phyloP scores from a whole-genome alignment of 2,797 vertebrate genomes.

The Sylvia borin region DNA sequence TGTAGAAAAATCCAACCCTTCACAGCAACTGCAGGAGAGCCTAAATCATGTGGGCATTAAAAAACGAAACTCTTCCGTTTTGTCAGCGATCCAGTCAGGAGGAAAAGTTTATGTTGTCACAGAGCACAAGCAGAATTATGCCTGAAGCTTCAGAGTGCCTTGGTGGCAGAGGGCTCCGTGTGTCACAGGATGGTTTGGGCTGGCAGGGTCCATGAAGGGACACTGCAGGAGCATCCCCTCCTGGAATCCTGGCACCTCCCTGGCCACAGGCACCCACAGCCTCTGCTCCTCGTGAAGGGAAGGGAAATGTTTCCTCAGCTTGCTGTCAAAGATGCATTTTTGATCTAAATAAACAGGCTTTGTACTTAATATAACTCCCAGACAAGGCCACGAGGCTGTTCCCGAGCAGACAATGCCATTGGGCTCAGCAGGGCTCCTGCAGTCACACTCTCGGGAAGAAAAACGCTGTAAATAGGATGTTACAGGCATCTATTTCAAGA shows the following conservation, averaged over 20 bases:
- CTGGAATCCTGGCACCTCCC: neutral
- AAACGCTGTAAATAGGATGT: fast-evolving
- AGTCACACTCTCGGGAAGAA: neutral
- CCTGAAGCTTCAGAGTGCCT: fast-evolving
- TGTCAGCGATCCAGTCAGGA: neutral
- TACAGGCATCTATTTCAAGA: neutral
- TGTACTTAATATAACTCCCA: neutral
- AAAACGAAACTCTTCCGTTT: neutral
- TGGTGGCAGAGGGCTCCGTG: neutral
- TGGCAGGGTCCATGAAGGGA: fast-evolving
- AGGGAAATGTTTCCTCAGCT: fast-evolving
- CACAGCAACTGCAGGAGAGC: fast-evolving
- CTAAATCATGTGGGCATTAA: fast-evolving
- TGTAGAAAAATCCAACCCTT: fast-evolving
- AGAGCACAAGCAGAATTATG: fast-evolving
- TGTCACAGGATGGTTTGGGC: fast-evolving
- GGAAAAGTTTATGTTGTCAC: neutral
- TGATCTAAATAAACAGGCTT: fast-evolving
- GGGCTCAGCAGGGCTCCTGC: neutral
- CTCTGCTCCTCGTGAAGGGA: too few species aligned
- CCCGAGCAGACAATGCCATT: neutral
- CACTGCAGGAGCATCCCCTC: neutral
- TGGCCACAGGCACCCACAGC: neutral
- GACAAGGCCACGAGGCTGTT: neutral
- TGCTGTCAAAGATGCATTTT: neutral